Evolutionary conservation across 2,113 vertebrate species (phyloP), one percentile per base, ranked within the genome.

Genomic region (Albula goreensis): DNA sequence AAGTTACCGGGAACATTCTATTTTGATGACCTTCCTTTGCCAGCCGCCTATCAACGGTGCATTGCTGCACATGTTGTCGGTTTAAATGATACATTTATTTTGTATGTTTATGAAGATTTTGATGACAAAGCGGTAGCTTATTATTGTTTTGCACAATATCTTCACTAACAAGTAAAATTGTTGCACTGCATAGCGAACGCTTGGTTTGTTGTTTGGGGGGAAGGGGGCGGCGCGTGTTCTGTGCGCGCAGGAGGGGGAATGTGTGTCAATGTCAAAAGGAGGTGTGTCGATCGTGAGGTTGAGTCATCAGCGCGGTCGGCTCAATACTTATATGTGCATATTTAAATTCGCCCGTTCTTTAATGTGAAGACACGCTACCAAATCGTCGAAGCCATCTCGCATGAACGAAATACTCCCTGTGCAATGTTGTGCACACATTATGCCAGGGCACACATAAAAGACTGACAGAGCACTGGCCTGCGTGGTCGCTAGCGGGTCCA

Each of bases 201-300:
- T 80, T 31, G 7, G 3, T 41, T 7, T 50, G 49, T 6, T 84
- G 50, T 49, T 79, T 41, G 31, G 52, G 15, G 81, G 60, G 4
- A 78, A 53, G 56, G 70, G 60, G 3, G 81, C 22, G 56, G 70
- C 31, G 48, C 12, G 52, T 12, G 63, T 78, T 1, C 12, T 49
- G 13, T 31, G 85, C 49, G n/a, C 48, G 84, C 82, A 84, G 80
- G 11, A 57, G 63, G 31, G 84, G 85, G 83, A 50, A 86, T 84
- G 49, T 84, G 88, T 91, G 91, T 92, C 93, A 95, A 94, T 95
- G 94, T 95, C 94, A 95, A 93, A 94, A 88, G 91, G 94, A 89
- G 94, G 94, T 91, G 94, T 94, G 93, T 91, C 90, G 17, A 85
- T 51, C 52, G 85, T 49, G 74, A 82, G 81, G 19, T 51, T 81